These are phyloP conservation scores for Etia nguti DNA, from an alignment of 2,113 vertebrate species.

Conservation along the genomic window DNA sequence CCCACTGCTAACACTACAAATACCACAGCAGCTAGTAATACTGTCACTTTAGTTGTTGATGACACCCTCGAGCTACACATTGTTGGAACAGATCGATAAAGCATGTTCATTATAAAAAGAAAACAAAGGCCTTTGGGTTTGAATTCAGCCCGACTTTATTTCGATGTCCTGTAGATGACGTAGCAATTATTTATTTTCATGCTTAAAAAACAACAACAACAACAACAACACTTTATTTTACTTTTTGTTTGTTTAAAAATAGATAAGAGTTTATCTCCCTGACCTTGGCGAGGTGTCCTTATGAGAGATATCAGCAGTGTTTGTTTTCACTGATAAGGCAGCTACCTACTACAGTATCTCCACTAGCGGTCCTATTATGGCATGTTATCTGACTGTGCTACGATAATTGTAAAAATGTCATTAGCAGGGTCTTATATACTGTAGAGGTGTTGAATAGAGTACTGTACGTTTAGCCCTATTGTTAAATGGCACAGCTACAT, in stretches of 20 bases:
- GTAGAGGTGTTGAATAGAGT: background rate
- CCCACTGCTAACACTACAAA: background rate
- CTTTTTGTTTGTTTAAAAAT: background rate
- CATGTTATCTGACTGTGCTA: background rate
- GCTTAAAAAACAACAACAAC: background rate
- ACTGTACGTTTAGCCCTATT: background rate
- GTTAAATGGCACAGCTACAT: background rate
- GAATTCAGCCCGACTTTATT: background rate
- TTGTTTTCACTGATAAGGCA: conserved; percentile 38
- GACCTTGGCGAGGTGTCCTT: conserved; percentile 2
- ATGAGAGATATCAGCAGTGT: conserved; percentile 5
- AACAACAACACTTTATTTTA: background rate
- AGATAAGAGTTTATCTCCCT: conserved; percentile 9
- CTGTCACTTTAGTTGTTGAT: background rate
- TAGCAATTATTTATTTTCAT: background rate
- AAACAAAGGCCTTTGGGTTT: background rate
- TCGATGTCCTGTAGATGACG: background rate
- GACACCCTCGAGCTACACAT: background rate
- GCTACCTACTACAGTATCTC: background rate
- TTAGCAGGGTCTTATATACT: background rate
- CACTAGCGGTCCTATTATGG: background rate
- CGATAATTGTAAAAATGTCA: background rate
- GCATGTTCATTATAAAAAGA: background rate
- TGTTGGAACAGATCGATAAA: background rate
- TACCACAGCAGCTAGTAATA: background rate